Base-by-base conservation (phyloP, 2,797 vertebrate species). In the Meda fulgida region DNA sequence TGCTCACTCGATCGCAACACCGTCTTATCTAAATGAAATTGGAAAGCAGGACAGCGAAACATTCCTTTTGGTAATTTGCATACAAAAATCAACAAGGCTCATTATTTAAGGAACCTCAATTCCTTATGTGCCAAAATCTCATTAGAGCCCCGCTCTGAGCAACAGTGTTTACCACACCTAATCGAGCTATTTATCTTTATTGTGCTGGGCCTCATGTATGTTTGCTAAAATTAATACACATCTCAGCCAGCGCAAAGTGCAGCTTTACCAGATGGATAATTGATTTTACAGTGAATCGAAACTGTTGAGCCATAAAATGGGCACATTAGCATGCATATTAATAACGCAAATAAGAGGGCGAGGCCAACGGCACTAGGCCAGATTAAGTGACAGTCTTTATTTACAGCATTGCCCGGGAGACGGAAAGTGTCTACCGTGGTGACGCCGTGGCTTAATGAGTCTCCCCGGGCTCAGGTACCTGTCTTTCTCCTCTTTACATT, bases 181-280 rank as follows among this genome's bases (percentile, higher is more conserved):
- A 92, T 92, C 91, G 89, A 87, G 85, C 91, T 89, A 91, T 92
- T 92, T 91, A 92, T 92, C 91, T 91, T 90, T 92, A 92, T 92
- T 91, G 91, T 90, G 90, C 91, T 91, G 87, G 84, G 88, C 89
- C 88, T 88, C 89, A 91, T 92, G 91, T 91, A 91, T 92, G 91
- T 91, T 91, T 91, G 91, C 90, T 88, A 87, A 92, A 91, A 92
- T 92, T 89, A 91, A 91, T 91, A 91, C 89, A 90, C 91, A 88
- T 91, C 90, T 91, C 88, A 90, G 85, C 89, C 83, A 75, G 83
- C 72, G 87, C 89, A 82, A 89, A 90, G 87, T 93, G 92, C 93
- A 92, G 92, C 93, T 94, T 95, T 95, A 95, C 93, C 91, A 91
- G 91, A 92, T 91, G 90, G 89, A 90, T 92, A 92, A 92, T 92